These are phyloP conservation scores for Cyprinodon brontotheroides DNA, from an alignment of 2,113 vertebrate species.

Conservation along the genomic window DNA sequence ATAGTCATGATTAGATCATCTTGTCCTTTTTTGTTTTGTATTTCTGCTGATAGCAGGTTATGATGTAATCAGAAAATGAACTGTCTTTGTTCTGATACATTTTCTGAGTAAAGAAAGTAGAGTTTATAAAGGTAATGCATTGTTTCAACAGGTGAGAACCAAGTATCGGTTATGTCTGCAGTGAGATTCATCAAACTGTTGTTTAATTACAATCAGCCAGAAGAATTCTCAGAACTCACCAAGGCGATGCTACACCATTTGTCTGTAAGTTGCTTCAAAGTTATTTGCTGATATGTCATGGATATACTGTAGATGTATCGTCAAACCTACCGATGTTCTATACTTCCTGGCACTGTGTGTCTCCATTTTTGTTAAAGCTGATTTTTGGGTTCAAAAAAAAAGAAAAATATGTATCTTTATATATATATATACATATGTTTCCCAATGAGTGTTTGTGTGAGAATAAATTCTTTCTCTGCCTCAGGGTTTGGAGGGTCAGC, in stretches of 20 bases:
- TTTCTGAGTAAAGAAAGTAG: too few species aligned
- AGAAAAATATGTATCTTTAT: neutral
- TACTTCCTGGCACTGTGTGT: neutral
- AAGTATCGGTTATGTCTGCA: conserved; percentile 82
- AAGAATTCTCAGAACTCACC: conserved; percentile 80
- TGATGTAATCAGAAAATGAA: too few species aligned
- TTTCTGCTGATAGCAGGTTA: too few species aligned
- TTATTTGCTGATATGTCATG: neutral
- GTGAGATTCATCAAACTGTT: conserved; percentile 89
- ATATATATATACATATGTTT: neutral
- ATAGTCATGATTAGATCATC: too few species aligned
- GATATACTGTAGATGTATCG: neutral
- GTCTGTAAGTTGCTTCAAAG: conserved; percentile 77
- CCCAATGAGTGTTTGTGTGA: neutral
- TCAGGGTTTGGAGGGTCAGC: conserved; percentile 78
- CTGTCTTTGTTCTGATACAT: too few species aligned
- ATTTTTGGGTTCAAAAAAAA: neutral
- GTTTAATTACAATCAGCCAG: conserved; percentile 87
- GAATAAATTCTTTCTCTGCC: conserved; percentile 32
- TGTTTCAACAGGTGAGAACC: conserved; percentile 76
- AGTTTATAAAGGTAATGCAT: conserved; percentile 1
- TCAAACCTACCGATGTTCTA: neutral
- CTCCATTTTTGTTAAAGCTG: neutral
- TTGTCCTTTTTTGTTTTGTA: too few species aligned
- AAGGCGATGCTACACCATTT: conserved; percentile 78